These are phyloP conservation scores for Andrena fulva DNA, from an alignment of 2,888 invertebrate genomes.

Conservation along the genomic window DNA sequence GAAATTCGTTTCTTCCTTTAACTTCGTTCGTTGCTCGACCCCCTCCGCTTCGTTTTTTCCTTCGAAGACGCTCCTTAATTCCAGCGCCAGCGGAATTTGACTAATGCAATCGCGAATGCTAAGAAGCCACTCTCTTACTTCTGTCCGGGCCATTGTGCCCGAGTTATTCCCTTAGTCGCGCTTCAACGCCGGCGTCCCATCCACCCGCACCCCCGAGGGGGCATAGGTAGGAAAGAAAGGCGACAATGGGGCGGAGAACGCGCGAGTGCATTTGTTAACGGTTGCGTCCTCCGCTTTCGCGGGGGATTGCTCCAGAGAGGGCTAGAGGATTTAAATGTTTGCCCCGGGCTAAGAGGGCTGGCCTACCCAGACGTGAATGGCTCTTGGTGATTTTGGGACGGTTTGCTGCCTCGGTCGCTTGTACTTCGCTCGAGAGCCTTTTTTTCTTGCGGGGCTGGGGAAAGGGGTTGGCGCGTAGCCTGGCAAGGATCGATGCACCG, in stretches of 20 bases:
- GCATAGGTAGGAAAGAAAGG: slow-evolving; percentile 42
- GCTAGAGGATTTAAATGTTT: slow-evolving; percentile 57
- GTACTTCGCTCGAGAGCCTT: slow-evolving; percentile 26
- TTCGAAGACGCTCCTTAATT: slow-evolving; percentile 47
- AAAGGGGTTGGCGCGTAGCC: background rate
- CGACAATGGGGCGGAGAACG: slow-evolving; percentile 38
- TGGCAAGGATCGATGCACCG: background rate
- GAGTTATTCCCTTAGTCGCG: slow-evolving; percentile 68
- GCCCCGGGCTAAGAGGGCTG: slow-evolving; percentile 40
- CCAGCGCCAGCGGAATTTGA: slow-evolving; percentile 75
- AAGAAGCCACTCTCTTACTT: slow-evolving; percentile 77
- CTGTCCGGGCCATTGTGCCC: slow-evolving; percentile 71
- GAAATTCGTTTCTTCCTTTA: slow-evolving; percentile 59
- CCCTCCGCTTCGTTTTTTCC: background rate
- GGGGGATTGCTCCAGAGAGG: slow-evolving; percentile 34
- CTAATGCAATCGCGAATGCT: slow-evolving; percentile 82
- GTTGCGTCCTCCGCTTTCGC: slow-evolving; percentile 35
- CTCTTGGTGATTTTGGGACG: slow-evolving; percentile 45
- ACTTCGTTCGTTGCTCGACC: slow-evolving; percentile 46
- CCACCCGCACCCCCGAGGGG: slow-evolving; percentile 12
- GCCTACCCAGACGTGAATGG: slow-evolving; percentile 34
- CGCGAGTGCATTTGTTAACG: slow-evolving; percentile 33
- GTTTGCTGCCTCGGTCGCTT: slow-evolving; percentile 21
- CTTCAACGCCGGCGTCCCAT: background rate
- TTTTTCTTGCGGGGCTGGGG: background rate